Evolutionary conservation across 2,888 invertebrate species (phyloP), one percentile per base, ranked within the genome.

Genomic region (Atherix ibis): DNA sequence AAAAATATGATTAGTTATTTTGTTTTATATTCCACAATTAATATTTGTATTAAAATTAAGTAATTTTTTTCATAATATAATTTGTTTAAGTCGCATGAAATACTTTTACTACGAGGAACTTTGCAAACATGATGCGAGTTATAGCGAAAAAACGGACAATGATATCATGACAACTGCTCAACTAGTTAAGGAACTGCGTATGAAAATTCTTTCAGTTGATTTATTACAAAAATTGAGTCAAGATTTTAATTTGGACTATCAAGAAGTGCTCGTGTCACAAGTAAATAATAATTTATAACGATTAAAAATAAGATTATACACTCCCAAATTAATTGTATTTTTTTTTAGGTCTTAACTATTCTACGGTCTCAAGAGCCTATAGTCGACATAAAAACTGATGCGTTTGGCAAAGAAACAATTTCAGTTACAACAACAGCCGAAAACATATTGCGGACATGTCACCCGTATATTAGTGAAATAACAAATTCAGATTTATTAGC

Each of bases 61-160:
- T 4, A 19, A 31, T 10, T 14, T 31, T 26, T 31, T 1, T 4
- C 34, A 45, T 40, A 24, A 9, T n/a, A 18, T 25, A 13, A 10
- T 31, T 15, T 17, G 29, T 32, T 40, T 31, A 36, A 60, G 58
- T 19, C 58, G 61, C 12, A 48, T 58, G 13, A 62, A 58, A 33
- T 49, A 57, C 14, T 56, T 46, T 42, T 62, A 62, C 33, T 61
- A 56, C 38, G 46, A 52, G 41, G 62, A 62, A 39, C 50, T 62
- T 18, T 55, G 56, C 33, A 56, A 58, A 32, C 50, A 54, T 29
- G 54, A 59, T 46, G 48, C 54, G 4, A 44, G 45, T n/a, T 48
- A 58, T 6, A 53, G 50, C 18, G 48, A 50, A 10, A 52, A 53
- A 41, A 50, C 53, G 22, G 53, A 57, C 43, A 48, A 54, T 3